Evolutionary conservation across 2,113 vertebrate species (phyloP).

Genomic region (Catharus fuscescens): DNA sequence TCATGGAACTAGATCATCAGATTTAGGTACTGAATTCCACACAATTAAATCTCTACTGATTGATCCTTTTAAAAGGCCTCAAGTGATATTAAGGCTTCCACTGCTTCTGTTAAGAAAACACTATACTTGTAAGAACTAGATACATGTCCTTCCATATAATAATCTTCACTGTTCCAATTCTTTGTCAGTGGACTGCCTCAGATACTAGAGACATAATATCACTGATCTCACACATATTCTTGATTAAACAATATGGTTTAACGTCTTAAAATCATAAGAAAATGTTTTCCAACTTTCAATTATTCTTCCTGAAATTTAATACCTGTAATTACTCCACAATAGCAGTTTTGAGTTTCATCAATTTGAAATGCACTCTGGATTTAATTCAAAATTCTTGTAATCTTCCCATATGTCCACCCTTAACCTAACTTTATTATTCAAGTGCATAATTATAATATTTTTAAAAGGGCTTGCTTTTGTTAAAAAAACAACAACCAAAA

Average conservation of each 20-base stretch:
- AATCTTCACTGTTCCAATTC: not conserved
- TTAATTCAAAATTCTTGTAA: not conserved
- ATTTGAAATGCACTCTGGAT: not conserved
- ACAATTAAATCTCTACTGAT: not conserved
- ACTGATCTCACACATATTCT: not conserved
- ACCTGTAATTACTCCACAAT: not conserved
- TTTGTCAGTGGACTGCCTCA: not conserved
- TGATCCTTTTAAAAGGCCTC: not conserved
- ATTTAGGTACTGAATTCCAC: not conserved
- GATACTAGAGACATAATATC: not conserved
- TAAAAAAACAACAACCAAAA: not conserved
- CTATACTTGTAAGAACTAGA: not conserved
- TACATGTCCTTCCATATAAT: not conserved
- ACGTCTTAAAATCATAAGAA: not conserved
- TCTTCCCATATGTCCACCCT: not conserved
- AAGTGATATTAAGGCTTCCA: not conserved
- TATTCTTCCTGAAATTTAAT: not conserved
- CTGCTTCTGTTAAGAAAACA: not conserved
- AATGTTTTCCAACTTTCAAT: not conserved
- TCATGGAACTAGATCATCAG: not conserved
- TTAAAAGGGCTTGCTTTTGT: not conserved
- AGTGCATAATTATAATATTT: not conserved
- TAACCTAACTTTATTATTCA: not conserved
- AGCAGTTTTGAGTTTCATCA: not conserved
- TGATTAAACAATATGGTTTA: not conserved